Evolutionary conservation across 2,113 vertebrate species (phyloP).

Genomic region (Trematocara unimaculatum): DNA sequence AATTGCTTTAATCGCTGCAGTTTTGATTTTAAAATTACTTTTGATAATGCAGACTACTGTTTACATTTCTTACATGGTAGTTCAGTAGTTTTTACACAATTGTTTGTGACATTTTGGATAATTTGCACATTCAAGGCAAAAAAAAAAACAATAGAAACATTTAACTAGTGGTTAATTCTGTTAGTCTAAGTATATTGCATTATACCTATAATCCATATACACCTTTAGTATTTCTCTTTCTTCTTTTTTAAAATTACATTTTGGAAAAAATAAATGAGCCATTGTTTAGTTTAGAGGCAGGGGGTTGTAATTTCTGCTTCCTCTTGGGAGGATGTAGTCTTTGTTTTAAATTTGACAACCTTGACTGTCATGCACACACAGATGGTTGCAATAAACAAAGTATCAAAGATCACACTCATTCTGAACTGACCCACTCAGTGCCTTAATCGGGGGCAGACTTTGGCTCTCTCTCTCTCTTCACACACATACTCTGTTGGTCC

Average conservation of each 20-base stretch:
- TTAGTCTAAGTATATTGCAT: neutral
- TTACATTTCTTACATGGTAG: neutral
- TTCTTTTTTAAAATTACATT: neutral
- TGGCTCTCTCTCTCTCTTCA: neutral
- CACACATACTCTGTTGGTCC: conserved; percentile 1
- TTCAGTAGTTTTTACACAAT: neutral
- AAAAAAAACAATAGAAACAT: neutral
- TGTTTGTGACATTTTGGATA: neutral
- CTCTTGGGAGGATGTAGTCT: neutral
- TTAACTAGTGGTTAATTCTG: neutral
- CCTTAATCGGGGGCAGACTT: neutral
- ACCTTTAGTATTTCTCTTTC: neutral
- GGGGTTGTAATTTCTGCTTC: neutral
- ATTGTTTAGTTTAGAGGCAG: neutral
- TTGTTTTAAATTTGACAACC: neutral
- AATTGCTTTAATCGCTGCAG: neutral
- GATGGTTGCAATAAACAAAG: conserved; percentile 5
- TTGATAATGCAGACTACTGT: neutral
- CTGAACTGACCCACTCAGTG: conserved; percentile 27
- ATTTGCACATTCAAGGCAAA: neutral
- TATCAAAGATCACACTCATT: conserved; percentile 27
- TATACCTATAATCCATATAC: neutral
- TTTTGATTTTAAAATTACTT: neutral
- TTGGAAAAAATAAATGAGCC: neutral
- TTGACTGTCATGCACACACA: neutral